Evolutionary conservation across 2,888 invertebrate genomes (phyloP), one percentile per base, ranked within the genome.

Genomic region (Dorcus parallelipipedus): DNA sequence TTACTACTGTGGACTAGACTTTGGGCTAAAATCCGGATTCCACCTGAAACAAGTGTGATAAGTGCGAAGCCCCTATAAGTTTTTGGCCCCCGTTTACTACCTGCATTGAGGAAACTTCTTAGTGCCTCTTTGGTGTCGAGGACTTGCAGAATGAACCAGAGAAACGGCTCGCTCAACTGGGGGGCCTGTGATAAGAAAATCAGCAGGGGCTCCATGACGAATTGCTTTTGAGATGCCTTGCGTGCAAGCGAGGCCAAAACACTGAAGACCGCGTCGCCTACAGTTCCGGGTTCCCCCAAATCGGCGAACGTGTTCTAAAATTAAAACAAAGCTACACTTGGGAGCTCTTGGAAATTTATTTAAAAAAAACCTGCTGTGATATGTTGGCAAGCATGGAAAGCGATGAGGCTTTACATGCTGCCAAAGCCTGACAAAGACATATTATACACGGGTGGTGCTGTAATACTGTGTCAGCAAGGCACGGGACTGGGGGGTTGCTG

Each of bases 181-280:
- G 83, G 81, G 8, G 73, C 70, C 59, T 74, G 73, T 2, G 73
- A 71, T 14, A 94, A 82, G 76, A 88, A 92, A 62, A 86, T 84
- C 71, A 90, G 84, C 41, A 95, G 82, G 0, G 93, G 91, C 64
- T 87, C 85, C 68, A 95, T 84, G 71, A 95, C 85, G 56, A 90
- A 81, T 23, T 86, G 84, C 2, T 90, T 88, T 71, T 87, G 85
- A 6, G 91, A 87, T 2, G 93, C 88, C 69, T 88, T 87, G 47
- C 85, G 84, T n/a, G 88, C 87, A 61, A 95, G 80, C 2, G 89
- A 87, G 33, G 88, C 84, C 54, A 95, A 82, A 64, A 95, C 82
- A 78, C 91, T 89, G 73, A 93, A 94, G n/a, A 95, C 87, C 17
- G 92, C 92, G 72, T 95, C 95, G 2, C 91, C 90, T 53, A 94